These are phyloP conservation scores for Norana najaformis DNA, from an alignment of 2,888 invertebrate genomes.

Conservation along the genomic window DNA sequence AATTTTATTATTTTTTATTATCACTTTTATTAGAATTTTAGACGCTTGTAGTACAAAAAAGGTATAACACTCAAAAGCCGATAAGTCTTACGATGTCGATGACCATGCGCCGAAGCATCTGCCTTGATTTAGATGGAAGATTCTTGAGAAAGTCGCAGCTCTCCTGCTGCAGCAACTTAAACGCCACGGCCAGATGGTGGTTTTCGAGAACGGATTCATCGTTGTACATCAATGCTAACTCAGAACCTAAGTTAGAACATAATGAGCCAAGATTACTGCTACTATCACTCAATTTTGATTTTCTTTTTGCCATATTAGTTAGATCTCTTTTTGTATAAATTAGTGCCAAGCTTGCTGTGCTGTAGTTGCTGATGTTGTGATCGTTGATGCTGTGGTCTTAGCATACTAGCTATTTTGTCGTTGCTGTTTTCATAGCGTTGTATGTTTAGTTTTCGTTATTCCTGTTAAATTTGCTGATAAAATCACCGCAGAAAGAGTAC, in stretches of 20 bases:
- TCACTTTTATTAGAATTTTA: not conserved
- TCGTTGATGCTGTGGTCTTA: not conserved
- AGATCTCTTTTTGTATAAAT: not conserved
- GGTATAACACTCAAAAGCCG: too few relatives aligned
- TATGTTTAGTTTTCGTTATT: not conserved
- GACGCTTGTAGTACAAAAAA: too few relatives aligned
- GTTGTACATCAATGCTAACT: constrained; percentile 99
- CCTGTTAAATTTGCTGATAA: not conserved
- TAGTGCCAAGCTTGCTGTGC: not conserved
- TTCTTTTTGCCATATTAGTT: not conserved
- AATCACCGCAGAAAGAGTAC: not conserved
- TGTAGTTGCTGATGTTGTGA: not conserved
- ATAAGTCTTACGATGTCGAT: constrained; percentile 85
- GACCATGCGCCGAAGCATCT: constrained; percentile 95
- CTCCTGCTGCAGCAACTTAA: constrained; percentile 88
- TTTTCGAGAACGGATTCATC: constrained; percentile 99
- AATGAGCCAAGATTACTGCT: not conserved
- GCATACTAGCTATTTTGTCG: not conserved
- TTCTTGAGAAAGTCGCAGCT: constrained; percentile 96
- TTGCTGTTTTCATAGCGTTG: not conserved
- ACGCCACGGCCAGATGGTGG: constrained; percentile 98
- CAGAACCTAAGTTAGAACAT: constrained; percentile 73
- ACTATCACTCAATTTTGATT: accelerated
- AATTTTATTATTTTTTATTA: too few relatives aligned
- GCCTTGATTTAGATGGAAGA: constrained; percentile 91